Evolutionary conservation across 2,888 invertebrate genomes (phyloP).

Genomic region (Drosophila subquinaria): DNA sequence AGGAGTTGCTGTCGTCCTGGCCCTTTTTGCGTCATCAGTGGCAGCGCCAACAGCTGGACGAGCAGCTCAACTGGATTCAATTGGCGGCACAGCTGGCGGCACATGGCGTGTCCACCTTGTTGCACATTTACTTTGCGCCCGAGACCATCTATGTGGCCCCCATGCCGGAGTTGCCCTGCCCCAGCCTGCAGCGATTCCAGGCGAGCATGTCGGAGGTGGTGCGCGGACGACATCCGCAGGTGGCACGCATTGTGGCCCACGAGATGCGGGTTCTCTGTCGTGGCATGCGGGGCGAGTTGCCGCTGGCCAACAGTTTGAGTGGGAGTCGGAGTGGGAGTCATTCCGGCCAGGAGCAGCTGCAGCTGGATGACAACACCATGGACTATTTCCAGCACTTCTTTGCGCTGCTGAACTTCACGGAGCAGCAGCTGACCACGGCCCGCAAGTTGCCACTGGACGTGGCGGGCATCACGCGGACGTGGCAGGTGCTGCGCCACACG

Average conservation of each 20-base stretch:
- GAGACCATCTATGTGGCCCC: conserved; percentile 78
- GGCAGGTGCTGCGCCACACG: conserved; percentile 64
- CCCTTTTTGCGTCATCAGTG: conserved; percentile 81
- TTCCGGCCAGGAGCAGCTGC: conserved; percentile 29
- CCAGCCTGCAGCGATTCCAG: conserved; percentile 53
- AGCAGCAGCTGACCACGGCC: conserved; percentile 59
- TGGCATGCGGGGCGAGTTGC: conserved; percentile 65
- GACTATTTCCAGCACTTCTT: conserved; percentile 75
- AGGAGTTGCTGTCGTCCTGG: conserved; percentile 63
- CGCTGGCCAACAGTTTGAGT: conserved; percentile 34
- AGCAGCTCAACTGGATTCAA: conserved; percentile 71
- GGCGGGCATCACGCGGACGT: conserved; percentile 57
- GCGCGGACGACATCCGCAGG: conserved; percentile 63
- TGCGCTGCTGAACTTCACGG: conserved; percentile 65
- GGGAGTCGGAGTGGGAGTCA: background rate
- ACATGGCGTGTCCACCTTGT: conserved; percentile 74
- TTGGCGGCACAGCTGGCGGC: conserved; percentile 78
- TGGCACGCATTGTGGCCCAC: conserved; percentile 71
- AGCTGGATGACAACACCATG: conserved; percentile 56
- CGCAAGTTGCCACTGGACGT: conserved; percentile 73
- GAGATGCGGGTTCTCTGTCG: conserved; percentile 79
- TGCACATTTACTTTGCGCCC: conserved; percentile 81
- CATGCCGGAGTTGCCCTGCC: conserved; percentile 66
- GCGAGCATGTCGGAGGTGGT: conserved; percentile 57
- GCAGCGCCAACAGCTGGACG: conserved; percentile 53